phyloP scores from a whole-genome alignment of 1,140 invertebrate genomes.

The Drosophila quadrilineata region DNA sequence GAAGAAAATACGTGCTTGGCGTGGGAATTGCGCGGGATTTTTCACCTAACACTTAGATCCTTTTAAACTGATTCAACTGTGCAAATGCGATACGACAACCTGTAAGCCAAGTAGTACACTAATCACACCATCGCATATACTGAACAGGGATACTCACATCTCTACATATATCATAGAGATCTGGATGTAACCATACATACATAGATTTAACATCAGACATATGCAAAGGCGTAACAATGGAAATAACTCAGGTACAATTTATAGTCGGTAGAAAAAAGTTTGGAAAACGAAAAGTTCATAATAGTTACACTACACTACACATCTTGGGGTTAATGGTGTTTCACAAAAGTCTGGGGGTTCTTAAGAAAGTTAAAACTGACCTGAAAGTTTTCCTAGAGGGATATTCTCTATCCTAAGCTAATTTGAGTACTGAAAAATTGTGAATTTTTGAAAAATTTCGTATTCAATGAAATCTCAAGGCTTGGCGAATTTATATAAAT shows the following conservation, averaged over 20 bases:
- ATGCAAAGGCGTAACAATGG: constrained; percentile 70
- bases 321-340: no score
- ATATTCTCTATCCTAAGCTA: no score
- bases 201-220: constrained; percentile 66
- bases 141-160: background rate
- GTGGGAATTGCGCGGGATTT: constrained; percentile 54
- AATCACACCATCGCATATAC: constrained; percentile 9
- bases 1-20: no score
- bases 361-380: no score
- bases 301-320: constrained; percentile 51
- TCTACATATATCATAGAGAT: constrained; percentile 21
- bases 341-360: no score
- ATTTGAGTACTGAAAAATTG: no score
- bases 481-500: no score
- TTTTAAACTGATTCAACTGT: constrained; percentile 22
- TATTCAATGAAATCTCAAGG: no score
- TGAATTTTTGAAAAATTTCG: no score
- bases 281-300: constrained; percentile 22
- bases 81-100: constrained; percentile 50
- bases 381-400: no score
- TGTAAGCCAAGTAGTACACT: constrained; percentile 31
- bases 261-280: constrained; percentile 37
- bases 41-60: background rate
- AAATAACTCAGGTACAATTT: constrained; percentile 66
- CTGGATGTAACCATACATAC: constrained; percentile 16